Evolutionary conservation across 2,888 invertebrate genomes (phyloP).

Genomic region (Tridacna crocea): DNA sequence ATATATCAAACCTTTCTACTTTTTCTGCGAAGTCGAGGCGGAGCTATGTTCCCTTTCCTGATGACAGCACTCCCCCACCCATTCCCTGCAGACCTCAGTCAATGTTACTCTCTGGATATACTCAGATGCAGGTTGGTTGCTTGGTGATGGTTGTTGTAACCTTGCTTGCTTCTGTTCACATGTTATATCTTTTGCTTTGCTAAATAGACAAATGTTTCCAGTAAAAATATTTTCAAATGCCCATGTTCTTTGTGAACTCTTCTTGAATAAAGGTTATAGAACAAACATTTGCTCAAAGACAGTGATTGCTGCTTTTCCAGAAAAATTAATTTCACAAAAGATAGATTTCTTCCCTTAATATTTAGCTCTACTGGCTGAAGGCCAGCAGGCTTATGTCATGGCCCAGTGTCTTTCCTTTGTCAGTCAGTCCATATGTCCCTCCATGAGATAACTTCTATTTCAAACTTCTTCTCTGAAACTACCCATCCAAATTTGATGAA

Average conservation of each 20-base stretch:
- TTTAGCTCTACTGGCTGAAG: no score
- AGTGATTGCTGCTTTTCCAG: neutral
- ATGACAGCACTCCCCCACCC: slow-evolving; percentile 50
- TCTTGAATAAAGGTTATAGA: neutral
- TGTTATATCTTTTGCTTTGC: neutral
- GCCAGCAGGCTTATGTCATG: no score
- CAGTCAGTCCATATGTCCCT: no score
- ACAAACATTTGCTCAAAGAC: neutral
- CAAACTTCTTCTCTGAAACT: no score
- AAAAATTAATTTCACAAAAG: neutral
- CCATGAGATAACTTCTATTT: no score
- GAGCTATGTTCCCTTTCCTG: slow-evolving; percentile 52
- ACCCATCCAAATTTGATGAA: no score
- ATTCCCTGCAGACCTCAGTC: slow-evolving; percentile 51
- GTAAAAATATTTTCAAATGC: neutral
- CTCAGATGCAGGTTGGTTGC: slow-evolving; percentile 45
- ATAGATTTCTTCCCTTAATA: no score
- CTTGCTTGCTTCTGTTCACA: neutral
- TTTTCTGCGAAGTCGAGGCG: slow-evolving; percentile 32
- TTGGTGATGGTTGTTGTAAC: slow-evolving; percentile 16
- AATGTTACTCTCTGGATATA: slow-evolving; percentile 43
- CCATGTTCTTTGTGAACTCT: neutral
- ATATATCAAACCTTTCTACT: slow-evolving; percentile 9
- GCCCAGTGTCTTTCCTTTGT: no score
- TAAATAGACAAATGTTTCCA: neutral